A percentile compares a stretch with the other conserved stretches of the same genome.
Evolutionary conservation across 64 coral and sea anemone genomes (phyloP).

Genomic region (Stichodactyla mertensii): DNA sequence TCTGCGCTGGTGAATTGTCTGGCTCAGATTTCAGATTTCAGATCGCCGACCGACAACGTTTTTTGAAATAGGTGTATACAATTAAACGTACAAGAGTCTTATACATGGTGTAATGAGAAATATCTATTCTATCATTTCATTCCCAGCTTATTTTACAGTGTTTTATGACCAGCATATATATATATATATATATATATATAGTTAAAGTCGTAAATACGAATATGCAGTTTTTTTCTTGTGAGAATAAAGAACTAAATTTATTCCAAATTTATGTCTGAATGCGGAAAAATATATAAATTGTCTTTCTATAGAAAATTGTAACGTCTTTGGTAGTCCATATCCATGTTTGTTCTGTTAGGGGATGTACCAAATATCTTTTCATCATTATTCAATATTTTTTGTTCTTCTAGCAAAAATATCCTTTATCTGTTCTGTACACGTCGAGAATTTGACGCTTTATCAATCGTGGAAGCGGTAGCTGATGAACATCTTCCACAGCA

Average conservation of each 20-base stretch:
- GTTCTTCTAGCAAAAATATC: not conserved
- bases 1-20: too few relatives aligned
- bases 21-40: too few relatives aligned
- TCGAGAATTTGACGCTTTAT: not conserved
- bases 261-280: not conserved
- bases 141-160: not conserved
- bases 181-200: not conserved
- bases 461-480: not conserved
- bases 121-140: not conserved
- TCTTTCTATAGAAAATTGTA: not conserved
- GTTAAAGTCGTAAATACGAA: not conserved
- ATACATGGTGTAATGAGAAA: not conserved
- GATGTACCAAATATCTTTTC: too few relatives aligned
- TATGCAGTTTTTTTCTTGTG: not conserved
- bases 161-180: not conserved
- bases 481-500: not conserved
- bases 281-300: not conserved
- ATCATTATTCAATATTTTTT: not conserved
- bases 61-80: too few relatives aligned
- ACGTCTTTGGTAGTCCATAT: not conserved
- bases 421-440: constrained; percentile 3
- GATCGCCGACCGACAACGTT: too few relatives aligned
- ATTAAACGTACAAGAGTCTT: not conserved
- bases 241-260: not conserved
- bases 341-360: too few relatives aligned